Percentiles rank a stretch among this genome's conserved stretches.
These are phyloP conservation scores for Drosophila seguyi DNA, from an alignment of 1,140 invertebrate species.

Conservation along the genomic window DNA sequence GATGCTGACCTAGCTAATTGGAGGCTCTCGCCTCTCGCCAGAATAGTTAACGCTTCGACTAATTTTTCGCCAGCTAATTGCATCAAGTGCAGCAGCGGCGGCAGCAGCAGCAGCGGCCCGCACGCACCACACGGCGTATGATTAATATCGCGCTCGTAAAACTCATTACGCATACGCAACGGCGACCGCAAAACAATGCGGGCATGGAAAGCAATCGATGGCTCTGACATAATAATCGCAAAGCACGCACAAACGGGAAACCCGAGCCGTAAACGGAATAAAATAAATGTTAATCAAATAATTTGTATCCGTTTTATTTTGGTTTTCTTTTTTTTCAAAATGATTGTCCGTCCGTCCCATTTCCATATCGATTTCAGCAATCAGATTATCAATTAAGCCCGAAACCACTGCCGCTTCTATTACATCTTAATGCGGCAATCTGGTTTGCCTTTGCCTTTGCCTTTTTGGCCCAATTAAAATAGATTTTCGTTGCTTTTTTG, in stretches of 20 bases:
- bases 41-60: conserved; percentile 18
- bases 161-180: conserved; percentile 61
- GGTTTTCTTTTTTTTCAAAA: conserved; percentile 14
- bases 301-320: conserved; percentile 10
- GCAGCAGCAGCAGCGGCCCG: neutral
- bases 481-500: neutral
- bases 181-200: conserved; percentile 51
- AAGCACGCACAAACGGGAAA: conserved; percentile 17
- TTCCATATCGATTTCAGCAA: conserved; percentile 31
- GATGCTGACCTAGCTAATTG: neutral
- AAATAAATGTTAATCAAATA: conserved; percentile 31
- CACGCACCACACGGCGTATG: conserved; percentile 57
- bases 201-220: conserved; percentile 44
- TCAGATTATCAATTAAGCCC: conserved; percentile 31
- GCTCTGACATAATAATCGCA: conserved; percentile 34
- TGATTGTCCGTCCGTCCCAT: neutral
- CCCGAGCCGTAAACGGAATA: conserved; percentile 3
- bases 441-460: neutral
- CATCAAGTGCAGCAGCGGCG: conserved; percentile 33
- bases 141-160: conserved; percentile 47
- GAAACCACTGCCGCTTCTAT: neutral
- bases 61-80: conserved; percentile 36
- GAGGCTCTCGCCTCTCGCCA: no score
- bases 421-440: conserved; percentile 9
- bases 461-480: conserved; percentile 3